Percentiles rank a stretch among this genome's conserved stretches.
Conservation (phyloP, 2,797 vertebrate species). For the Discoglossus pictus region DNA sequence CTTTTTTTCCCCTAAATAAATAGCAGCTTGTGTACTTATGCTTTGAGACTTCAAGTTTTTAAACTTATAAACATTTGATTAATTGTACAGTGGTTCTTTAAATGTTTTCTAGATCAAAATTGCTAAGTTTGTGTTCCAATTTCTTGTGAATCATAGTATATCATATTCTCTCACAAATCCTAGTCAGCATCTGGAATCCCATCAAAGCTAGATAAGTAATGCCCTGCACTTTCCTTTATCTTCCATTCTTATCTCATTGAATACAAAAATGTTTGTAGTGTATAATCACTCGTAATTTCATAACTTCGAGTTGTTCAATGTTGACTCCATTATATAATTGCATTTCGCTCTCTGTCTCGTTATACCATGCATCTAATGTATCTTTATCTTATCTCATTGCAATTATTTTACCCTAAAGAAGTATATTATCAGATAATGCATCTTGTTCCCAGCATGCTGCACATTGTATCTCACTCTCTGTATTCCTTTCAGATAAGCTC, state of each 20-base stretch:
- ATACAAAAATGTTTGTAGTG: background rate
- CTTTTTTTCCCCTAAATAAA: no score
- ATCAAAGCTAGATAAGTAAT: slow-evolving; percentile 16
- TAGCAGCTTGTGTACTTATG: no score
- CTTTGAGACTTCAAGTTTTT: no score
- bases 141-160: background rate
- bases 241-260: slow-evolving; percentile 15
- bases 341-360: slow-evolving; percentile 20
- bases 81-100: no score
- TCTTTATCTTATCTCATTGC: slow-evolving; percentile 19
- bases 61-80: no score
- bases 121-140: background rate
- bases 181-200: background rate
- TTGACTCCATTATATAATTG: slow-evolving; percentile 25
- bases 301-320: background rate
- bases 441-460: slow-evolving; percentile 10
- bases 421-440: slow-evolving; percentile 32
- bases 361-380: slow-evolving; percentile 14
- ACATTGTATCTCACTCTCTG: slow-evolving; percentile 9
- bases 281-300: background rate
- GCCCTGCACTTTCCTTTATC: background rate
- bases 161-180: slow-evolving; percentile 1
- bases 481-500: slow-evolving; percentile 1
- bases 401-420: slow-evolving; percentile 24
- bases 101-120: background rate